These are phyloP conservation scores for Cottoperca gobio DNA, from an alignment of 2,797 vertebrate species.

Conservation along the genomic window DNA sequence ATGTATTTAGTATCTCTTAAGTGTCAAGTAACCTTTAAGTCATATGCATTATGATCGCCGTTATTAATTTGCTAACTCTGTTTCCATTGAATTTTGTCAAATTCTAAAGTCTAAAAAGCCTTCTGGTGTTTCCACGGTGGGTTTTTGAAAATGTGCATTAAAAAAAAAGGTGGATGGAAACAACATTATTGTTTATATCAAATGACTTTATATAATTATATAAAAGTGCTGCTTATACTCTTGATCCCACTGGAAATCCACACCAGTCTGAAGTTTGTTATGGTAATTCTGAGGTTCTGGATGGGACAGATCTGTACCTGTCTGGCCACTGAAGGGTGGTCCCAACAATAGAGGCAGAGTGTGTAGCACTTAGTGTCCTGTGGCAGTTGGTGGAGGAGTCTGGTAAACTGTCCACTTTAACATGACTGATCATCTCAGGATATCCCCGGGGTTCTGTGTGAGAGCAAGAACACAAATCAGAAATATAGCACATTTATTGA, in stretches of 20 bases:
- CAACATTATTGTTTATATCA: background rate
- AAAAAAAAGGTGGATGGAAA: background rate
- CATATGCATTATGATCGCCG: background rate
- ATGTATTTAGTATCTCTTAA: background rate
- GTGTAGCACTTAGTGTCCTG: constrained; percentile 73
- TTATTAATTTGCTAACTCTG: background rate
- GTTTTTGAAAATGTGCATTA: too few species aligned
- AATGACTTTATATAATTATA: too few species aligned
- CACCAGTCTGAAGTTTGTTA: background rate
- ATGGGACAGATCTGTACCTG: constrained; percentile 82
- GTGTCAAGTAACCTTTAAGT: background rate
- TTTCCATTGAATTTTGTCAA: background rate
- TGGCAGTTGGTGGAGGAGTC: constrained; percentile 80
- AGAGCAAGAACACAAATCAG: constrained; percentile 12
- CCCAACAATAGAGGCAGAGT: constrained; percentile 75
- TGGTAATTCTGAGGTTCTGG: background rate
- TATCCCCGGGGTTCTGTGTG: constrained; percentile 84
- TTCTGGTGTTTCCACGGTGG: background rate
- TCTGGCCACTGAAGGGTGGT: constrained; percentile 77
- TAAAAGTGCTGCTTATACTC: background rate
- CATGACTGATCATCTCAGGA: constrained; percentile 76
- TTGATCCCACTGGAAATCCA: background rate
- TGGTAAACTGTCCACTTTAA: constrained; percentile 75
- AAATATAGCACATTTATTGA: background rate
- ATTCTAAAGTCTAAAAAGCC: too few species aligned